phyloP scores from a whole-genome alignment of 2,888 invertebrate species.

The Frankliniella fusca region DNA sequence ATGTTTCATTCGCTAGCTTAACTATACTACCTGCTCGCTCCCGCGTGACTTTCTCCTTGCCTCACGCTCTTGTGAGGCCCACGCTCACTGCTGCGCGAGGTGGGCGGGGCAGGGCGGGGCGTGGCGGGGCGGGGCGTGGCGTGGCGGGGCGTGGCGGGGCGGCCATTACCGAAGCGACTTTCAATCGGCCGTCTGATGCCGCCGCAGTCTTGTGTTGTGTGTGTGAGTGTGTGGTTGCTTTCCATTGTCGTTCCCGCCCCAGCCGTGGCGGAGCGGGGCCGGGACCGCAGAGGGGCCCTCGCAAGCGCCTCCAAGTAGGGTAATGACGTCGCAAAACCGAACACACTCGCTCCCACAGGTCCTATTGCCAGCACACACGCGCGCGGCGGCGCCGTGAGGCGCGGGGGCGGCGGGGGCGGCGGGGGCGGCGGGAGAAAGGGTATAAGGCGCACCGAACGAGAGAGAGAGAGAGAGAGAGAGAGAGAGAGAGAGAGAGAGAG shows the following conservation, averaged over 20 bases:
- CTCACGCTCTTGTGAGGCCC: too few species aligned
- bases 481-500: too few species aligned
- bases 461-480: too few species aligned
- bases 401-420: not conserved
- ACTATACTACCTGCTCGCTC: too few species aligned
- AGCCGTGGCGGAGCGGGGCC: not conserved
- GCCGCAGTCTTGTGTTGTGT: not conserved
- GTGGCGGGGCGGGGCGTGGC: not conserved
- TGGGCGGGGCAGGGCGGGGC: too few species aligned
- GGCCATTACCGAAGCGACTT: not conserved
- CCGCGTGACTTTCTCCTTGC: too few species aligned
- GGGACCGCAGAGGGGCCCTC: not conserved
- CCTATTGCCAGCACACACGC: conserved; percentile 14
- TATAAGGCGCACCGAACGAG: not conserved
- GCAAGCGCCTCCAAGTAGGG: not conserved
- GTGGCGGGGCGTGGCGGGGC: not conserved
- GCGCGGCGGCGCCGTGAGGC: too few species aligned
- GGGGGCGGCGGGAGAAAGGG: not conserved
- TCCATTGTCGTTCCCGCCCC: not conserved
- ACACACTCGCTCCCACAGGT: conserved; percentile 20
- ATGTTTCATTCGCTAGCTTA: too few species aligned
- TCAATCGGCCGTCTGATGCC: not conserved
- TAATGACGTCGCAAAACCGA: conserved; percentile 26
- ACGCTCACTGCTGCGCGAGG: too few species aligned
- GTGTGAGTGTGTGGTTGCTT: not conserved